Evolutionary conservation across 1,140 invertebrate genomes (phyloP), one percentile per base, ranked within the genome.

Genomic region (Drosophila funebris): DNA sequence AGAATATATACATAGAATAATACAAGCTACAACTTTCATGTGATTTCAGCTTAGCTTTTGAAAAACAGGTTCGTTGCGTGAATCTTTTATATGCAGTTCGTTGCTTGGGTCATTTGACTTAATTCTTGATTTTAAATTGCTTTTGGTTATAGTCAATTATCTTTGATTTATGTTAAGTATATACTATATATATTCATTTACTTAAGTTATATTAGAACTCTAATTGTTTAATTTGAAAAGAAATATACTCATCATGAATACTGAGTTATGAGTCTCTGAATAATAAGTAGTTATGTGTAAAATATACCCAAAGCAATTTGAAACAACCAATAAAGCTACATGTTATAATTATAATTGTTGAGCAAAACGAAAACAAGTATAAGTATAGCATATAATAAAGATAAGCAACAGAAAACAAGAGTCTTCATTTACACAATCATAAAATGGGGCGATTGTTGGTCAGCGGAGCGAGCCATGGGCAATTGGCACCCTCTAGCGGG

Each of bases 261-360:
- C 31, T 33, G 3, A 33, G 9, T 7, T 44, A 5, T n/a, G 4
- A n/a, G 6, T 7, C 27, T 29, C 6, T 14, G 8, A 31, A 24
- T 29, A 5, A 50, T 50, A n/a, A n/a, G n/a, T n/a, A 50, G 1
- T 9, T 29, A 50, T 50, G 8, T 16, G 14, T 31, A 9, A 50
- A 31, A 31, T 5, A 41, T 16, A 16, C 13, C 2, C 13, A 50
- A 31, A 62, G 36, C 54, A 66, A 68, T 54, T 75, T 60, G n/a
- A 41, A 70, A 63, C 43, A 84, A 79, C 66, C 64, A 81, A 57
- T 57, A 62, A 44, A 58, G 39, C 41, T 56, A 44, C 37, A 61
- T 62, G 64, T 46, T 58, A 66, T 82, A 81, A 87, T 85, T 85
- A 87, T 75, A 72, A 63, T 33, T 31, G 18, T 22, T 48, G 9